Conservation (phyloP, 2,113 vertebrate species). For the Orientallactaga bullata region DNA sequence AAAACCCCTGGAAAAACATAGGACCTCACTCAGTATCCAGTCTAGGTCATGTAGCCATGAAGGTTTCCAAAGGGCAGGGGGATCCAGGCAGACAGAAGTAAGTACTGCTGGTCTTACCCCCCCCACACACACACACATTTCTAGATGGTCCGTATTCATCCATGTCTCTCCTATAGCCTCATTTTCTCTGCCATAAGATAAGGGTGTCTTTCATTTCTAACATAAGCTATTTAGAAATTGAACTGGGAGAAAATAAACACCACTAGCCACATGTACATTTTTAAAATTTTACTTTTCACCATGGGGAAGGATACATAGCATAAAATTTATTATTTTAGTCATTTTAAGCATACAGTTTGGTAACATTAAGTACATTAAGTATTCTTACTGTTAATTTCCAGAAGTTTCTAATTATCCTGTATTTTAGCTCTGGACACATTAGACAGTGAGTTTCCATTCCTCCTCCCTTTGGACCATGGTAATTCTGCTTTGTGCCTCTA, state of each 20-base stretch:
- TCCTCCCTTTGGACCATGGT: background rate
- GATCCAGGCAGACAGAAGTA: background rate
- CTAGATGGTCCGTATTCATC: background rate
- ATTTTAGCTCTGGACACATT: background rate
- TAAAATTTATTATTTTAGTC: background rate
- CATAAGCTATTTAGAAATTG: background rate
- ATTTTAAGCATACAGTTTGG: background rate
- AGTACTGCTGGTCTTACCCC: background rate
- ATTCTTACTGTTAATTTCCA: background rate
- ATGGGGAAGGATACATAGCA: background rate
- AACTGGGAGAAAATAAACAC: background rate
- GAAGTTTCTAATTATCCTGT: background rate
- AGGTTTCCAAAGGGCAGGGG: background rate
- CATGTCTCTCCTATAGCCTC: background rate
- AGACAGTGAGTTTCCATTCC: background rate
- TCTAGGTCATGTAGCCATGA: background rate
- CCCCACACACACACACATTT: background rate
- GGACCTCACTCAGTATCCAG: background rate
- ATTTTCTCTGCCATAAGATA: constrained; percentile 23
- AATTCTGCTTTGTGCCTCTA: background rate
- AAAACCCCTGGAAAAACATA: background rate
- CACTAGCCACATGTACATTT: background rate
- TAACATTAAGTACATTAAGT: background rate
- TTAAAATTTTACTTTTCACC: constrained; percentile 10
- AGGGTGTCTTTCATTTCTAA: constrained; percentile 5